Base-by-base conservation (phyloP, 2,113 vertebrate genomes). In the Cyanoramphus novaezelandiae region DNA sequence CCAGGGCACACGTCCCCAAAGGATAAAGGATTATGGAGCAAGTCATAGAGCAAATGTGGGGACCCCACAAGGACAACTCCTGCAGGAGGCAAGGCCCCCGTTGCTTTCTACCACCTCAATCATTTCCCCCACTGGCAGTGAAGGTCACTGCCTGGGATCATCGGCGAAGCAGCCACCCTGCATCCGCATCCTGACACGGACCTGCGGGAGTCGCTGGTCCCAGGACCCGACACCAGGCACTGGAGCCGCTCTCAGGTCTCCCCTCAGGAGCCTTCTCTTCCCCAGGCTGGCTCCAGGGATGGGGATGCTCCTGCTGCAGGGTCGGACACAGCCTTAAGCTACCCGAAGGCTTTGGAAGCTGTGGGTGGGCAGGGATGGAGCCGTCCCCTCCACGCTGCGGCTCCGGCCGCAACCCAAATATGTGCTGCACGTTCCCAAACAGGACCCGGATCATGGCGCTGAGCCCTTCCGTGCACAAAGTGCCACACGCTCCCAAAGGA, bases 1-100 rank as follows among this genome's bases (percentile, higher is more conserved):
- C 20, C 21, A 17, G 47, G 28, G 46, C 5, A 7, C 63, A 18
- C 7, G 9, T 44, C 52, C 39, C 16, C 24, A 3, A 13, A 21
- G 53, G 23, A 62, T 5, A 14, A 16, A 5, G 35, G 44, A n/a
- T n/a, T 7, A 43, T 8, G 57, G 21, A 35, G 20, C 49, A 15
- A 55, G 35, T 18, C 13, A 57, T 0, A 17, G 23, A 41, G 16
- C 39, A n/a, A 63, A 47, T 1, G 3, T 4, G 15, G 53, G 17
- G 9, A 46, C 2, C 39, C 24, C 64, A 39, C 60, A 15, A 19
- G 28, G 60, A 23, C 11, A 20, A 17, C 8, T 20, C 18, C 6
- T 0, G 33, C 14, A 19, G 70, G 16, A 29, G n/a, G 20, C 47
- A 27, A 46, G 17, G 25, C 8, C 17, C 1, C 8, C 11, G 6